Conservation (phyloP, 2,113 vertebrate genomes). For the Sus scrofa region DNA sequence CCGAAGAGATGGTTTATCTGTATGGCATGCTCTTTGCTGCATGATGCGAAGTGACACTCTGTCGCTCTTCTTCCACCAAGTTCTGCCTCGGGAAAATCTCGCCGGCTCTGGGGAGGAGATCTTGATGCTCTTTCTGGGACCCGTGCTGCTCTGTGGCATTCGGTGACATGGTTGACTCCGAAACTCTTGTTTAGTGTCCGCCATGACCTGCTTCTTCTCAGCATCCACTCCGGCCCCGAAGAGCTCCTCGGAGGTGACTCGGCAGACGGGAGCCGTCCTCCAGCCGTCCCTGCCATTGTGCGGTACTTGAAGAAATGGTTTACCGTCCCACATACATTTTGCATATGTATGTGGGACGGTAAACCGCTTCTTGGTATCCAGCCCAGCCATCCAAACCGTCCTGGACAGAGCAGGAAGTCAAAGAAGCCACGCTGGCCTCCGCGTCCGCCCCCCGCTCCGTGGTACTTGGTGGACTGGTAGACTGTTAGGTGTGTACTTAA, state of each 20-base stretch:
- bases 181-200: not conserved
- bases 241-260: not conserved
- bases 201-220: slow-evolving; percentile 21
- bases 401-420: not conserved
- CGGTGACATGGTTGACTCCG: not conserved
- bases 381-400: slow-evolving; percentile 71
- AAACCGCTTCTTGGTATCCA: slow-evolving; percentile 85
- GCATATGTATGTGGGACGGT: slow-evolving; percentile 82
- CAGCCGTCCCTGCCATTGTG: not conserved
- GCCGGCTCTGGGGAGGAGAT: slow-evolving; percentile 70
- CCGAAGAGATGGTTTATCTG: slow-evolving; percentile 54
- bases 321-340: slow-evolving; percentile 85
- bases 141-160: not conserved
- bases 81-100: slow-evolving; percentile 60
- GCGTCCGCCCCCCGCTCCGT: not conserved
- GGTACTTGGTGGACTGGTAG: not conserved
- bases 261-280: not conserved
- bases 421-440: not conserved
- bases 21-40: slow-evolving; percentile 62
- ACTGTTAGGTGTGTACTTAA: not conserved
- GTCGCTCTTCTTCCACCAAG: slow-evolving; percentile 37
- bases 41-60: slow-evolving; percentile 35
- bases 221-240: not conserved
- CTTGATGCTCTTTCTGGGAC: slow-evolving; percentile 52
- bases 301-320: slow-evolving; percentile 85